Evolutionary conservation across 2,113 vertebrate species (phyloP).

Genomic region (Haemorhous mexicanus): DNA sequence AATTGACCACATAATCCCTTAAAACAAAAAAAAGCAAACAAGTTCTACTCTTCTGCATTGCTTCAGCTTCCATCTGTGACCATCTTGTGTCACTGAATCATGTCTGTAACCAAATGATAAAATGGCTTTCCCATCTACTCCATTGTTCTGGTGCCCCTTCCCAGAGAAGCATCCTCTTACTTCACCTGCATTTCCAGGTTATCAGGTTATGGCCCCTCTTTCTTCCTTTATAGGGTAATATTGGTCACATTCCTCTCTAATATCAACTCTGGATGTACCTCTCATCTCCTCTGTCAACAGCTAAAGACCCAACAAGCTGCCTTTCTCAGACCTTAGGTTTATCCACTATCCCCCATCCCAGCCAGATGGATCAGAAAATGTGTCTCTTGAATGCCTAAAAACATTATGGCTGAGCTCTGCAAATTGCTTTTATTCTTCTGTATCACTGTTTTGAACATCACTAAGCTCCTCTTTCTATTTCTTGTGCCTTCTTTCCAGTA

Average conservation of each 20-base stretch:
- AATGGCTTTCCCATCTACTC: background rate
- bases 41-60: background rate
- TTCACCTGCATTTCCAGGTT: background rate
- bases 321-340: background rate
- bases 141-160: background rate
- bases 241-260: background rate
- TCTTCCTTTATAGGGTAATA: background rate
- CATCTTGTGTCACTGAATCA: background rate
- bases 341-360: background rate
- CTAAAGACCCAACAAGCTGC: background rate
- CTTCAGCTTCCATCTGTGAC: background rate
- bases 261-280: background rate
- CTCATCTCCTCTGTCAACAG: background rate
- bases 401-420: background rate
- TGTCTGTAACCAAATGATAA: background rate
- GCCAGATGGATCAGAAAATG: background rate
- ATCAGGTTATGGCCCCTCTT: background rate
- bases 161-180: background rate
- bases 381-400: background rate
- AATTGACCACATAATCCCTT: background rate
- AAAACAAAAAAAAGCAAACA: background rate
- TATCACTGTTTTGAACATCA: background rate
- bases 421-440: background rate
- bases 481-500: background rate
- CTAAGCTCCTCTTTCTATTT: background rate